Evolutionary conservation across 2,113 vertebrate species (phyloP), one percentile per base, ranked within the genome.

Genomic region (Narcine bancroftii): DNA sequence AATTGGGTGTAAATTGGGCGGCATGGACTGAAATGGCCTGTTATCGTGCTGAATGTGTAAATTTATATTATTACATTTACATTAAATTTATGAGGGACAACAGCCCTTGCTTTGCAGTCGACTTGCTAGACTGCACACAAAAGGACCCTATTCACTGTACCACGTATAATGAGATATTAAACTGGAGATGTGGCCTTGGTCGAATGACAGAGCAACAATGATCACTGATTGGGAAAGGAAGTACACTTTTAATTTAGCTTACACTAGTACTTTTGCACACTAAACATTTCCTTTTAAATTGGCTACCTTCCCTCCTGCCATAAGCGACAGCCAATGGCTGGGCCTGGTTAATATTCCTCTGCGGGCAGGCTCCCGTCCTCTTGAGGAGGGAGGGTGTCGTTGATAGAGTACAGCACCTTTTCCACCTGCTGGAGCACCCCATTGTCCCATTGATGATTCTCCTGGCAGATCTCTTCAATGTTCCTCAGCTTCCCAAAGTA

Each of bases 401-500:
- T 60, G 19, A 26, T 42, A 36, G 56, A 42, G 85, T 89, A 89
- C n/a, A 89, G 85, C 85, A 89, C 85, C 60, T 65, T 89, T 60
- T 89, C 85, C 85, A 89, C 60, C 36, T 42, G 56, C 21, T 89
- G 60, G 33, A 89, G 10, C 33, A 66, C 36, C 15, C 4, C 24
- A 21, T 4, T 11, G 36, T 66, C n/a, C 9, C 42, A 56, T 60
- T 63, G 56, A 21, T 76, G 71, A 26, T 47, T 92, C 71, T 72
- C 56, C 11, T 92, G 92, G 56, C 71, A 92, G 50, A 92, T 75
- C 47, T 50, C 47, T 29, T 92, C 92, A 17, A 92, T 92, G 7
- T 24, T 33, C 4, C 92, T 56, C 72, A 92, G 21, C 47, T 92
- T 92, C 3, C 92, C 92, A 56, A 76, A 92, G 66, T 92, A 92